Evolutionary conservation across 2,113 vertebrate species (phyloP), one percentile per base, ranked within the genome.

Genomic region (Xenopus borealis): DNA sequence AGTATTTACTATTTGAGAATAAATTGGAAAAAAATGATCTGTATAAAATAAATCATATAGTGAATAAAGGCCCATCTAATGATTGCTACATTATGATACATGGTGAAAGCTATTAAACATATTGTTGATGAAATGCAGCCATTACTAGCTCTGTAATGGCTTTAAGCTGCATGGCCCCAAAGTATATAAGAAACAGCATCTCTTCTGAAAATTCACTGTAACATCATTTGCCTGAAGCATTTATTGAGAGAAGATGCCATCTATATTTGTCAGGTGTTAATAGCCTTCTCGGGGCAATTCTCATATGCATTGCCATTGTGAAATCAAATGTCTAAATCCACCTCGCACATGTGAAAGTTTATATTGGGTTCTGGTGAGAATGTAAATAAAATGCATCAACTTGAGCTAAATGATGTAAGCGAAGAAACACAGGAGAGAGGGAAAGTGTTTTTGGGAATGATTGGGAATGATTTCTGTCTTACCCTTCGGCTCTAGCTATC

Each of bases 231-330:
- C 87, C 81, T 47, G 79, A 80, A 87, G 87, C 88, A 81, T 85
- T 80, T 80, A 72, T 82, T 83, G 80, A 82, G 82, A 83, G 78
- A 81, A 86, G 84, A 71, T 86, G 81, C 81, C 81, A 90, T 92
- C 89, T 83, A 86, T 92, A 91, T 88, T 78, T 89, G 86, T 90
- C 87, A 88, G 86, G 81, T 78, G 82, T 82, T 89, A 92, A 91
- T 88, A 81, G 82, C 79, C 77, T 62, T 88, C 86, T 87, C 74
- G 86, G 85, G 88, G 88, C 87, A 89, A 85, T 87, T 86, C 85
- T 83, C 86, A 79, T 85, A 83, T 78, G 81, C 72, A 23, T 86
- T 86, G 74, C 80, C 72, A 79, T 84, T 84, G 72, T 0, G 46
- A 82, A 79, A 78, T 87, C 85, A 90, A 75, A 87, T 89, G 82